These are phyloP conservation scores for Phragmatobia fuliginosa DNA, from an alignment of 2,888 invertebrate genomes.

Conservation along the genomic window DNA sequence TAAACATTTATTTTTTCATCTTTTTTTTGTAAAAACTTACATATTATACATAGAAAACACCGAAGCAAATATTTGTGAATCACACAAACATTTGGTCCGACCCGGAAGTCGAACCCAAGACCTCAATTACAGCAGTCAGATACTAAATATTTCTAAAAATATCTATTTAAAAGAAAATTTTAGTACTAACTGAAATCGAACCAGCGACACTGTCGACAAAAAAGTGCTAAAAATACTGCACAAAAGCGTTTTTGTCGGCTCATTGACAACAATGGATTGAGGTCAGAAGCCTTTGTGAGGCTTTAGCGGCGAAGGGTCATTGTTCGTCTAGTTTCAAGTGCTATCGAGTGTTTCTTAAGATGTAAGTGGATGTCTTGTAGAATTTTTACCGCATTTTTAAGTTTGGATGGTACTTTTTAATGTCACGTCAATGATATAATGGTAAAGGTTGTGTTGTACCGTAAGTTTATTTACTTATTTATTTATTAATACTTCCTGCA, in stretches of 20 bases:
- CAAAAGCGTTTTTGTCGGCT: slow-evolving; percentile 45
- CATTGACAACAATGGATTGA: slow-evolving; percentile 47
- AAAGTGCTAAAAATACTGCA: slow-evolving; percentile 19
- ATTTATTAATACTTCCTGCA: no score
- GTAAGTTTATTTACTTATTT: background rate
- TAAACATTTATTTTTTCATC: no score
- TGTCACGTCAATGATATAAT: no score
- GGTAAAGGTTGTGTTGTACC: background rate
- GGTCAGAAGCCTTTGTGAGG: slow-evolving; percentile 42
- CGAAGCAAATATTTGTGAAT: no score
- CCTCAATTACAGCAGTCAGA: no score
- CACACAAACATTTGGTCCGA: no score
- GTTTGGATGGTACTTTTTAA: background rate
- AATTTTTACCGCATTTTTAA: background rate
- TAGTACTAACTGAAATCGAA: background rate
- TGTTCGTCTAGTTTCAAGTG: slow-evolving; percentile 29
- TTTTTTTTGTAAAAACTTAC: no score
- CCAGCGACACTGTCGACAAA: background rate
- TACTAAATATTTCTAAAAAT: background rate
- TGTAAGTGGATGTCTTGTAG: slow-evolving; percentile 8
- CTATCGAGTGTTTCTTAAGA: slow-evolving; percentile 16
- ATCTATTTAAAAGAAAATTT: background rate
- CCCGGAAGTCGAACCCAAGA: no score
- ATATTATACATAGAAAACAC: no score
- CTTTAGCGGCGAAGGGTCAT: slow-evolving; percentile 36